Evolutionary conservation across 2,797 vertebrate species (phyloP).

Genomic region (Cheirogaleus major): DNA sequence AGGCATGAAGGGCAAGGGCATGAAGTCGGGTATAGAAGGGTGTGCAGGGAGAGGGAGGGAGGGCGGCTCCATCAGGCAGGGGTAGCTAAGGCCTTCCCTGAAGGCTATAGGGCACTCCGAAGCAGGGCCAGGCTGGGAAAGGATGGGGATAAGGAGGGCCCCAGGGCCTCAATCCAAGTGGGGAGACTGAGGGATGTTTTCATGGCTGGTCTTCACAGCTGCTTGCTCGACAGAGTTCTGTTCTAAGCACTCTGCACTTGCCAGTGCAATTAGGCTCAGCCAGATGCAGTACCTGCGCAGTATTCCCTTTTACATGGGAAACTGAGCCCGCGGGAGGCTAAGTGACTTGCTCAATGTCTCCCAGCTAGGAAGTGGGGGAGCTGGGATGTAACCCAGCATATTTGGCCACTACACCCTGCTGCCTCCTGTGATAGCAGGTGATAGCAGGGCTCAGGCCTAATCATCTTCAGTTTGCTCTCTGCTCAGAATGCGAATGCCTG

Average conservation of each 20-base stretch:
- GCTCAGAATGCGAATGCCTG: background rate
- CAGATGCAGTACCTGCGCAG: too few relatives aligned
- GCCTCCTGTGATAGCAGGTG: background rate
- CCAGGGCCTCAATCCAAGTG: background rate
- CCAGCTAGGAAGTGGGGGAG: background rate
- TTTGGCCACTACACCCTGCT: too few relatives aligned
- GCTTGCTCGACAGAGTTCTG: background rate
- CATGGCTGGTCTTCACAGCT: background rate
- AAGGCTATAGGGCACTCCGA: background rate
- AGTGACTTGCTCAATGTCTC: background rate
- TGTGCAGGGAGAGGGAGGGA: too few relatives aligned
- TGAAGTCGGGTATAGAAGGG: background rate
- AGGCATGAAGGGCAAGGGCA: background rate
- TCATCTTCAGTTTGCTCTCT: background rate
- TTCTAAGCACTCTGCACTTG: background rate
- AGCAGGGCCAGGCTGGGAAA: background rate
- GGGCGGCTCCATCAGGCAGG: background rate
- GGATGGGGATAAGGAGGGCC: background rate
- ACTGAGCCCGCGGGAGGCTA: background rate
- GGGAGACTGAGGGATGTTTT: background rate
- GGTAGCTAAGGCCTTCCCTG: background rate
- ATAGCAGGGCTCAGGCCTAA: too few relatives aligned
- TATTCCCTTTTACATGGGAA: background rate
- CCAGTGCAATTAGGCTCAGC: too few relatives aligned
- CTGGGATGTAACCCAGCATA: background rate